phyloP scores from a whole-genome alignment of 2,797 vertebrate species.

The Todus mexicanus region DNA sequence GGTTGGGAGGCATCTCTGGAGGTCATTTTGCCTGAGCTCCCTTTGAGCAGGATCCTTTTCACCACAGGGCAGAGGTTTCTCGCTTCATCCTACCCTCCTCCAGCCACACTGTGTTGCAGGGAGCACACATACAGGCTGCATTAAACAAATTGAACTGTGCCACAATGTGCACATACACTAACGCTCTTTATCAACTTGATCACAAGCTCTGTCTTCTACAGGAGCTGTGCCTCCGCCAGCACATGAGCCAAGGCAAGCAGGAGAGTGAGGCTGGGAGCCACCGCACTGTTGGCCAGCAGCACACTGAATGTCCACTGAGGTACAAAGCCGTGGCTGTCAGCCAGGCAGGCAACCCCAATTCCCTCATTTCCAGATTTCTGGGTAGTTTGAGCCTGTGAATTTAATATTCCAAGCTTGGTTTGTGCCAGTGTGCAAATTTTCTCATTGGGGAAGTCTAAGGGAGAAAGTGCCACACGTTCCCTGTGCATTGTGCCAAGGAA shows the following conservation, averaged over 20 bases:
- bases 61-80: not conserved
- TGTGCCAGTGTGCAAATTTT: not conserved
- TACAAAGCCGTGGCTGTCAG: not conserved
- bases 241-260: not conserved
- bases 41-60: not conserved
- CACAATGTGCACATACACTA: not conserved
- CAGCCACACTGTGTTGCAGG: not conserved
- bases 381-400: not conserved
- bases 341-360: not conserved
- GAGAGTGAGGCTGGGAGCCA: not conserved
- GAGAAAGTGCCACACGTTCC: not conserved
- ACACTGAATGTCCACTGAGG: not conserved
- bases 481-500: accelerated
- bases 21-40: not conserved
- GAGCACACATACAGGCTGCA: not conserved
- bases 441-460: not conserved
- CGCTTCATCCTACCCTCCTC: not conserved
- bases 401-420: not conserved
- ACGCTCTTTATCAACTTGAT: not conserved
- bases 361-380: not conserved
- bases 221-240: not conserved
- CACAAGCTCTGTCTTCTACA: not conserved
- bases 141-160: not conserved
- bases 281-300: not conserved
- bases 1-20: not conserved